Conservation (phyloP, 2,113 vertebrate species). For the Nansenia antarctica region DNA sequence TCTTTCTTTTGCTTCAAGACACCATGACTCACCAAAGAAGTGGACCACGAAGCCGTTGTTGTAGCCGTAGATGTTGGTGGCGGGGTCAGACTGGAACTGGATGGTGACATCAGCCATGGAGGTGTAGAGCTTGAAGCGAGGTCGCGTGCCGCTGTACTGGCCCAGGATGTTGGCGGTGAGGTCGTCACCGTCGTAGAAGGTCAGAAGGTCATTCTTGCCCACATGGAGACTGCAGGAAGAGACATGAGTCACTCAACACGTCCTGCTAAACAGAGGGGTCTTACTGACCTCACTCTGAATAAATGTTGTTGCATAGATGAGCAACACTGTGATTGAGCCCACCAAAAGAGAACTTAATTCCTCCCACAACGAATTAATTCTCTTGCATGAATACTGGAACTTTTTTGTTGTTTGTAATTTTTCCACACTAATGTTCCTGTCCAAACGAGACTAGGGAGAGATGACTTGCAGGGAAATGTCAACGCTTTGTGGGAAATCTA, state of each 20-base stretch:
- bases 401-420: not conserved
- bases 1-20: too few species aligned
- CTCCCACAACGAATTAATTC: too few species aligned
- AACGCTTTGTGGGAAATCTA: conserved; percentile 40
- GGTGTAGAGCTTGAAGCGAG: conserved; percentile 91
- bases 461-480: conserved; percentile 29
- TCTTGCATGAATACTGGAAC: too few species aligned
- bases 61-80: conserved; percentile 84
- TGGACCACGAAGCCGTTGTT: conserved; percentile 94
- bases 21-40: conserved; percentile 85
- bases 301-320: not conserved
- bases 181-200: conserved; percentile 96
- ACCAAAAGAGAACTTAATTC: not conserved
- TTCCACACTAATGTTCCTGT: not conserved
- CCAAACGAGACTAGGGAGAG: conserved; percentile 12
- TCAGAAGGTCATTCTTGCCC: conserved; percentile 87
- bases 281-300: too few species aligned
- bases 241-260: not conserved
- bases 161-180: conserved; percentile 93
- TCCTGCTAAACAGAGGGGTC: not conserved
- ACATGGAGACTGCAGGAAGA: conserved; percentile 79
- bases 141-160: conserved; percentile 85
- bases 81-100: conserved; percentile 96
- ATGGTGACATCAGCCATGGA: conserved; percentile 92
- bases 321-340: not conserved